Evolutionary conservation across 2,888 invertebrate genomes (phyloP).

Genomic region (Plemyria rubiginata): DNA sequence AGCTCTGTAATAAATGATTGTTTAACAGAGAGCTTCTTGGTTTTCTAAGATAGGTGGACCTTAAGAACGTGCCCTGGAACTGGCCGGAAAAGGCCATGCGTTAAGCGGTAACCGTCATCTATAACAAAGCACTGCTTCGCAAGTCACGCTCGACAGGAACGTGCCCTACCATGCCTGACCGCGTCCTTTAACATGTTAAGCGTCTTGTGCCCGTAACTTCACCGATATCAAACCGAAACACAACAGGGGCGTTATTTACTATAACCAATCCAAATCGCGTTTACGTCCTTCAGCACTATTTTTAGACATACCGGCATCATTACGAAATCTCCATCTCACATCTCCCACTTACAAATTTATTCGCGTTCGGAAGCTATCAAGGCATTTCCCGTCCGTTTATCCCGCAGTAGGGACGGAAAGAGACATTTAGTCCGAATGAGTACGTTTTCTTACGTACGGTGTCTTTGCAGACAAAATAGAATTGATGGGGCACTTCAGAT

Average conservation of each 20-base stretch:
- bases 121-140: no score
- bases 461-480: background rate
- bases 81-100: no score
- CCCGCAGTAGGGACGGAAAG: slow-evolving; percentile 3
- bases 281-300: no score
- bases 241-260: no score
- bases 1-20: background rate
- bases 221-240: no score
- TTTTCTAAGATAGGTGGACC: background rate
- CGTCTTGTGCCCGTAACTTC: no score
- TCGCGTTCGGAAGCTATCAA: slow-evolving; percentile 14
- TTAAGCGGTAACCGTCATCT: no score
- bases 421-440: slow-evolving; percentile 22
- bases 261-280: no score
- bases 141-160: no score
- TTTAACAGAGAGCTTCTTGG: background rate
- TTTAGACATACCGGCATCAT: background rate
- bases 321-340: background rate
- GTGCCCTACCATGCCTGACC: no score
- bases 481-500: slow-evolving; percentile 2
- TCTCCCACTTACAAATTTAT: slow-evolving; percentile 6
- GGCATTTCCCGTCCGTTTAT: slow-evolving; percentile 18
- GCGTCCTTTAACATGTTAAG: no score
- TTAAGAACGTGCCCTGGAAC: no score
- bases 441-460: slow-evolving; percentile 11